Evolutionary conservation across 2,888 invertebrate species (phyloP).

Genomic region (Mantis religiosa): DNA sequence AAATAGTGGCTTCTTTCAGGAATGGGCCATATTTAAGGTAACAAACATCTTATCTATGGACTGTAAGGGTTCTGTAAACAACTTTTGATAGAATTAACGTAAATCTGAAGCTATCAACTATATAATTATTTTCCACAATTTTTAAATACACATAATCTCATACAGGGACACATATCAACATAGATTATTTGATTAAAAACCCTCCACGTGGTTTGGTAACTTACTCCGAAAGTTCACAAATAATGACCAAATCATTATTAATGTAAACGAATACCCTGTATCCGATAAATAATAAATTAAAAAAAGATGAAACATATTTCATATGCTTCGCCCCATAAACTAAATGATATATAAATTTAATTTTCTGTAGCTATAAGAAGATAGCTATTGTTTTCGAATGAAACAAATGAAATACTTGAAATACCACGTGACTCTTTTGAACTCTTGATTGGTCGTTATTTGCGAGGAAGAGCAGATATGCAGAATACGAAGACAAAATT

Average conservation of each 20-base stretch:
- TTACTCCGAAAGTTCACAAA: not conserved
- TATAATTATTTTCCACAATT: not conserved
- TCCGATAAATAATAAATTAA: not conserved
- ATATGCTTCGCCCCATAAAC: not conserved
- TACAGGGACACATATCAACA: not conserved
- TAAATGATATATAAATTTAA: not conserved
- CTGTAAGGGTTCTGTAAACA: not conserved
- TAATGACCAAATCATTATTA: constrained; percentile 1
- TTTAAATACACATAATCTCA: not conserved
- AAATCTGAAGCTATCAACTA: not conserved
- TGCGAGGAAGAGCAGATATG: constrained; percentile 19
- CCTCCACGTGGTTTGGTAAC: not conserved
- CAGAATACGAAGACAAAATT: constrained; percentile 15
- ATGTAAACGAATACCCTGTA: not conserved
- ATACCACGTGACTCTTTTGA: not conserved
- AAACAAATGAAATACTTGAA: not conserved
- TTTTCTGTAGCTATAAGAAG: not conserved
- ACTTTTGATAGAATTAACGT: not conserved
- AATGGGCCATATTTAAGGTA: not conserved
- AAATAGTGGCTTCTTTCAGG: not conserved
- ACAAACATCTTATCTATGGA: not conserved
- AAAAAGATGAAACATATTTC: not conserved
- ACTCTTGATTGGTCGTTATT: constrained; percentile 23
- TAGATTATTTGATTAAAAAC: not conserved
- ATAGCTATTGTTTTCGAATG: not conserved